A percentile compares a stretch with the other conserved stretches of the same genome.
Evolutionary conservation across 2,113 vertebrate species (phyloP).

Genomic region (Apeltes quadracus): DNA sequence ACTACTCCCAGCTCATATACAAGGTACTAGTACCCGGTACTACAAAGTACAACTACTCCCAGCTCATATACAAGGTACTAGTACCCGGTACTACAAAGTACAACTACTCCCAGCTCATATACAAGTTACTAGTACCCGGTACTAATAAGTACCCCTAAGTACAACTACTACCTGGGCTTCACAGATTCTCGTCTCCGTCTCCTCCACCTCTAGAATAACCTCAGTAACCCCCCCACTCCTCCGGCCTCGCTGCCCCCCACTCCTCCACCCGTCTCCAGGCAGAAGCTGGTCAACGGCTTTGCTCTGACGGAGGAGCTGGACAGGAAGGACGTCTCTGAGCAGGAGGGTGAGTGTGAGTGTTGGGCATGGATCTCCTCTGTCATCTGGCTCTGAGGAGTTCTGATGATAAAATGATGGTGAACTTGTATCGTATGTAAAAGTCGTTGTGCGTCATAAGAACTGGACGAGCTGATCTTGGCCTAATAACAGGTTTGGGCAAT

Average conservation of each 20-base stretch:
- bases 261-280: slow-evolving; percentile 89
- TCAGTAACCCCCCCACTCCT: slow-evolving; percentile 97
- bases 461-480: background rate
- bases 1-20: slow-evolving; percentile 96
- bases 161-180: too few species aligned
- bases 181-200: background rate
- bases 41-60: background rate
- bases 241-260: slow-evolving; percentile 97
- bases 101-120: slow-evolving; percentile 87
- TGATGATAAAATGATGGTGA: too few species aligned
- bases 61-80: background rate
- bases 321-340: slow-evolving; percentile 85
- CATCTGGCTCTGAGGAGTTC: too few species aligned
- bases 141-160: background rate
- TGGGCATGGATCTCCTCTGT: too few species aligned
- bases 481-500: background rate
- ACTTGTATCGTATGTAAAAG: too few species aligned
- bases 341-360: slow-evolving; percentile 82
- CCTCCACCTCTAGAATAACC: slow-evolving; percentile 82
- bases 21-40: slow-evolving; percentile 69
- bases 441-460: too few species aligned
- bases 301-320: slow-evolving; percentile 91
- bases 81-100: background rate
- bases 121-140: slow-evolving; percentile 76
- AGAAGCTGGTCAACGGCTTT: slow-evolving; percentile 94